Base-by-base conservation (phyloP, 2,888 invertebrate genomes). In the Sarcophaga variegata region DNA sequence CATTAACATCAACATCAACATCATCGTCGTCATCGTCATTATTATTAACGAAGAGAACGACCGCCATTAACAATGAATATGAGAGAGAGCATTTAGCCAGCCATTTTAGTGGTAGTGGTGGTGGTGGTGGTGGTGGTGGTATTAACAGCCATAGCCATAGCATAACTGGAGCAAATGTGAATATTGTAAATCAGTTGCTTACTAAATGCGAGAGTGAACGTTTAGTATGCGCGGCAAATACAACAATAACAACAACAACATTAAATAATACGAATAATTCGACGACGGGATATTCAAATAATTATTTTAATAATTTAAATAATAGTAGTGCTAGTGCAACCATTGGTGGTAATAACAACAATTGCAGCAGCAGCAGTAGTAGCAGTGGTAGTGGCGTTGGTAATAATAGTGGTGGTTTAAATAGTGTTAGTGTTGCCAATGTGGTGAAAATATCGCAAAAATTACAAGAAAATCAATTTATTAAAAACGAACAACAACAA, bases 161-260 rank as follows among this genome's bases (percentile, higher is more conserved):
- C 83, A 88, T 85, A 90, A 89, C 89, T 90, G 90, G 90, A 82
- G 84, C 84, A 84, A 83, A 81, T 87, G 83, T 71, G 62, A 84
- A 71, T 90, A 89, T 76, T 27, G 25, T 90, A 90, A 91, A 90
- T 92, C 93, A 93, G 91, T 93, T 91, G 90, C 90, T 91, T 91
- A 91, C 91, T 91, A 93, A 91, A 90, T 91, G 91, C 92, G 93
- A 92, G 90, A 91, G 90, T 90, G 93, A 91, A 82, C 91, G 90
- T 81, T 87, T 82, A 72, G 81, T 90, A 90, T 89, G 90, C 90
- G 89, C 88, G 89, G 89, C 85, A 90, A 90, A 89, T 62, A 80
- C 22, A 62, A 27, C 88, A 86, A 88, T 63, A 45, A 71, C 81
- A 77, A 74, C 37, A 60, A 49, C 72, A 27, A n/a, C 66, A 47